phyloP scores from a whole-genome alignment of 2,797 vertebrate species.

The Chrosomus eos region DNA sequence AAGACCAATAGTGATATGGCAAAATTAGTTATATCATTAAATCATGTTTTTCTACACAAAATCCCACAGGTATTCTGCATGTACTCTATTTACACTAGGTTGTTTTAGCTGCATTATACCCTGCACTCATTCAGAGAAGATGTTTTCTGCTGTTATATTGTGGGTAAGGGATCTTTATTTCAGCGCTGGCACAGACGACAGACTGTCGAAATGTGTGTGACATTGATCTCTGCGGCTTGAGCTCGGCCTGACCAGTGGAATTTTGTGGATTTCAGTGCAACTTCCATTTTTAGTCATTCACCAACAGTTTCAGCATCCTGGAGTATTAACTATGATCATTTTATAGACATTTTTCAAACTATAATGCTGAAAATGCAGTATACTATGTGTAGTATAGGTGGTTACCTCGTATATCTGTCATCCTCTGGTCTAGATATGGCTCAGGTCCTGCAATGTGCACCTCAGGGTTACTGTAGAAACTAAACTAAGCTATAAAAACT shows the following conservation, averaged over 20 bases:
- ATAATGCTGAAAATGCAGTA: background rate
- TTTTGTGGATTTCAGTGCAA: slow-evolving; percentile 52
- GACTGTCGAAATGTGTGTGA: slow-evolving; percentile 55
- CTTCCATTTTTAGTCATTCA: slow-evolving; percentile 41
- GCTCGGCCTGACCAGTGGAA: slow-evolving; percentile 51
- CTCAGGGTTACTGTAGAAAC: background rate
- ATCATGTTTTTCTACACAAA: background rate
- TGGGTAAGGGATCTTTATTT: slow-evolving; percentile 54
- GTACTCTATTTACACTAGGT: background rate
- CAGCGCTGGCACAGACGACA: slow-evolving; percentile 50
- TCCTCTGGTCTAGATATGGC: background rate
- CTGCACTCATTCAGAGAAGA: background rate
- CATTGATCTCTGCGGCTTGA: slow-evolving; percentile 53
- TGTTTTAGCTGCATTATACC: background rate
- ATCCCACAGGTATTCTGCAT: background rate
- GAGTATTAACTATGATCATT: background rate
- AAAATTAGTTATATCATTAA: background rate
- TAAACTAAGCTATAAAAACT: background rate
- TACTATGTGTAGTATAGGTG: background rate
- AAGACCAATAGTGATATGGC: background rate
- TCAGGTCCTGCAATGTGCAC: background rate
- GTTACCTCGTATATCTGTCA: background rate
- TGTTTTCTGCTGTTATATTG: background rate
- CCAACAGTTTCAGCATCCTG: background rate
- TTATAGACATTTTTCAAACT: background rate